Evolutionary conservation across 2,888 invertebrate genomes (phyloP).

Genomic region (Magallana nippona): DNA sequence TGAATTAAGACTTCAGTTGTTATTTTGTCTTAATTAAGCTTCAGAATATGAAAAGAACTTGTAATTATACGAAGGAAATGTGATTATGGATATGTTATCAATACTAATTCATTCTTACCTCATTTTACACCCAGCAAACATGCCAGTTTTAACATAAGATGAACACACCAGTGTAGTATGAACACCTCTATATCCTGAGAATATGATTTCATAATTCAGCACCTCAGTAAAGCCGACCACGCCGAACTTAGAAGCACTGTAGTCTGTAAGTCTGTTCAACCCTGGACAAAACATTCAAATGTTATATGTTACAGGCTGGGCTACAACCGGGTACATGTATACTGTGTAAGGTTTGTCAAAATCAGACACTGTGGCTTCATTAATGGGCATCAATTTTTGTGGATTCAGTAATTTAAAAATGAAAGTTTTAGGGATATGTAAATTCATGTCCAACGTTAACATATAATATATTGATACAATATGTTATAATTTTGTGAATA

Average conservation of each 20-base stretch:
- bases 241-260: slow-evolving; percentile 95
- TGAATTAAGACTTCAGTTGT: no score
- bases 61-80: no score
- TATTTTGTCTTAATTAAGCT: no score
- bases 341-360: no score
- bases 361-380: no score
- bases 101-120: slow-evolving; percentile 55
- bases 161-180: slow-evolving; percentile 95
- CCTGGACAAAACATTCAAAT: slow-evolving; percentile 79
- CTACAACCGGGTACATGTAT: no score
- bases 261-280: slow-evolving; percentile 84
- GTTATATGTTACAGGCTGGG: not conserved
- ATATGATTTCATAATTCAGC: slow-evolving; percentile 82
- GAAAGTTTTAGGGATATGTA: no score
- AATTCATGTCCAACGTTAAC: no score
- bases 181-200: slow-evolving; percentile 83
- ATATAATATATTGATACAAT: no score
- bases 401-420: no score
- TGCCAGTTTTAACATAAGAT: slow-evolving; percentile 96
- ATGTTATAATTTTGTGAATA: not conserved
- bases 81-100: not conserved
- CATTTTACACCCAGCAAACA: slow-evolving; percentile 92
- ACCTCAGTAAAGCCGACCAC: slow-evolving; percentile 96
- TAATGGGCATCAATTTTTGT: no score
- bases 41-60: no score